Evolutionary conservation across 2,888 invertebrate genomes (phyloP), one percentile per base, ranked within the genome.

Genomic region (Chirona hameri): DNA sequence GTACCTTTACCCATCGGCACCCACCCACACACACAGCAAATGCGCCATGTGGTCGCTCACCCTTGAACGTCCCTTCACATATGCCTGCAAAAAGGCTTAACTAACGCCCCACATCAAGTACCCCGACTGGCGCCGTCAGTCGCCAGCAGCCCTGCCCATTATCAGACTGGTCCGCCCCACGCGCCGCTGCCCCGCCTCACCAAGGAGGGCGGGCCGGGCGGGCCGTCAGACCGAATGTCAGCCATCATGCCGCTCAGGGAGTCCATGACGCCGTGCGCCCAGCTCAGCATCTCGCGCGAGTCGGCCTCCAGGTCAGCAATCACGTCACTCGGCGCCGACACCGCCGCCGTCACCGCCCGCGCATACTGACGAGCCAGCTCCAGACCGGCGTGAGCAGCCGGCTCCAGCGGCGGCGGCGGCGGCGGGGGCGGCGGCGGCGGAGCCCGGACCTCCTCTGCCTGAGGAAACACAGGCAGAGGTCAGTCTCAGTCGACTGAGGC

Each of bases 351-450:
- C 52, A 82, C 81, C 5, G 82, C 82, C 52, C 82, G 81, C 27
- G 83, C 83, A 46, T 82, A 82, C 82, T 83, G 83, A 14, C 83
- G 81, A 21, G 83, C 82, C 79, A 82, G 82, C 27, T 81, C 80
- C 18, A 83, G 81, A 4, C 82, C 24, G 5, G 69, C 52, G 27
- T 82, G 82, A 15, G 82, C 82, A 9, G 81, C 82, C 60, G 69
- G 69, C 24, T 81, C 82, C 76, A 72, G 46, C 27, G 81, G 82
- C 24, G 83, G 82, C 0, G 90, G 88, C 86, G 86, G 89, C 88
- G 83, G 90, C 90, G 85, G 89, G 89, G 21, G 89, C 87, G 1
- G 88, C 86, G 48, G 83, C 87, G 87, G 21, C 87, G 83, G 84
- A n/a, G n/a, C 1, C 60, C 18, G 52, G 52, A 52, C 60, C 18